Conservation (phyloP, 2,888 invertebrate species). For the Drosophila longiperda region DNA sequence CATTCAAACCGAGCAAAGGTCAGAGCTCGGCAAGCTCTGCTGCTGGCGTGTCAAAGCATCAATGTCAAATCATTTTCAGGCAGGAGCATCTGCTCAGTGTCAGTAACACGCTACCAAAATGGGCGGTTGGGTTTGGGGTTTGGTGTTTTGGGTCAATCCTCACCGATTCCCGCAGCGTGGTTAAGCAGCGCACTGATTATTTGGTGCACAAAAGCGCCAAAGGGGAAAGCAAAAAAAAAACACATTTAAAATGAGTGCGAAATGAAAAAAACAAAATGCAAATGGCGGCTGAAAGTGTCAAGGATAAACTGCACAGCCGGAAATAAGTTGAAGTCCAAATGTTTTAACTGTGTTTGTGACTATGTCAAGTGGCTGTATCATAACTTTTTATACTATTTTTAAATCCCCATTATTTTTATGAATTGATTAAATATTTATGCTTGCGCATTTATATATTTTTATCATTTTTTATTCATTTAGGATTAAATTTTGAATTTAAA, state of each 20-base stretch:
- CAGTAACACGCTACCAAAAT: slow-evolving; percentile 43
- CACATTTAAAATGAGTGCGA: slow-evolving; percentile 5
- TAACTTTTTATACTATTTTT: neutral
- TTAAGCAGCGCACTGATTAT: slow-evolving; percentile 70
- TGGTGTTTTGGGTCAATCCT: neutral
- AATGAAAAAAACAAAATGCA: slow-evolving; percentile 50
- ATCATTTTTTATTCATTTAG: neutral
- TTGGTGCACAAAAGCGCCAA: slow-evolving; percentile 52
- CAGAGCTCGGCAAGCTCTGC: slow-evolving; percentile 32
- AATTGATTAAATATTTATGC: neutral
- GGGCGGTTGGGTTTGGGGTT: neutral
- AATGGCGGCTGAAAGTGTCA: slow-evolving; percentile 67
- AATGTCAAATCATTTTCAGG: slow-evolving; percentile 50
- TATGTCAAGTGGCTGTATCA: neutral
- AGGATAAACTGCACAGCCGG: slow-evolving; percentile 61
- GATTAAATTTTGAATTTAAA: neutral
- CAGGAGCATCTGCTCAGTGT: slow-evolving; percentile 48
- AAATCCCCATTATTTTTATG: neutral
- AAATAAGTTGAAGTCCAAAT: slow-evolving; percentile 36
- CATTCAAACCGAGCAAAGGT: neutral
- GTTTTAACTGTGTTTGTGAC: slow-evolving; percentile 7
- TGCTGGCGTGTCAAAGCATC: slow-evolving; percentile 51
- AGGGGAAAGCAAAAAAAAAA: slow-evolving; percentile 9
- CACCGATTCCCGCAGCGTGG: slow-evolving; percentile 38
- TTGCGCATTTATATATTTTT: neutral